phyloP scores from a whole-genome alignment of 1,140 invertebrate species.

The Drosophila gunungcola region DNA sequence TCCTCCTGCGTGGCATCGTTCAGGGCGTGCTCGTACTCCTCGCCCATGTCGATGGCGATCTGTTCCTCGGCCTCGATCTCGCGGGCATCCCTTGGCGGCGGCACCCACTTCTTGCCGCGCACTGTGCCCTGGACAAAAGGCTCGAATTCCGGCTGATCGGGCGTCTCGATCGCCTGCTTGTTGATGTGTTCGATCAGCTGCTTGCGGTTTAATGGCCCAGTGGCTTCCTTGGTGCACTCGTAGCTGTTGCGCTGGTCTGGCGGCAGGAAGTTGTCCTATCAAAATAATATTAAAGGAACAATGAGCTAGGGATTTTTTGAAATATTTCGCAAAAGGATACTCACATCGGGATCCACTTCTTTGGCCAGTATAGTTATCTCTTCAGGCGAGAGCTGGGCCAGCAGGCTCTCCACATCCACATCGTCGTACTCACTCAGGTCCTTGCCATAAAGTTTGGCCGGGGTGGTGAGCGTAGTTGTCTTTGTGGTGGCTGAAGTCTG shows the following conservation, averaged over 20 bases:
- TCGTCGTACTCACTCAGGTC: conserved; percentile 97
- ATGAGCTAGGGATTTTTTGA: too few relatives aligned
- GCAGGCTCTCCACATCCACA: conserved; percentile 98
- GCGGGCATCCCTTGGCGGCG: conserved; percentile 93
- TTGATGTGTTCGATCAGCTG: conserved; percentile 99
- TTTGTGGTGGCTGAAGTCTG: conserved; percentile 93
- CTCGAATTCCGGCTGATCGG: conserved; percentile 98
- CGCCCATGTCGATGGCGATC: conserved; percentile 96
- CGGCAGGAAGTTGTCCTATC: conserved; percentile 95
- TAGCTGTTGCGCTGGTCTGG: conserved; percentile 98
- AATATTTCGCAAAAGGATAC: conserved; percentile 64
- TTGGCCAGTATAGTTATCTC: conserved; percentile 98
- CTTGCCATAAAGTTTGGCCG: conserved; percentile 95
- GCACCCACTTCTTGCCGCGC: conserved; percentile 97
- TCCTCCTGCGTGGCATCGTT: conserved; percentile 97
- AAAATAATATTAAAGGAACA: too few relatives aligned
- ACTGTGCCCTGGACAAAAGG: conserved; percentile 95
- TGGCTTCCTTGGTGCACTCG: conserved; percentile 97
- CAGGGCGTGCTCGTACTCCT: conserved; percentile 98
- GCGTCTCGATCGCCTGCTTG: conserved; percentile 98
- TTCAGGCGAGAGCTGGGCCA: conserved; percentile 96
- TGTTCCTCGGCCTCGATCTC: conserved; percentile 94
- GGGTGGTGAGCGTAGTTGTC: conserved; percentile 94
- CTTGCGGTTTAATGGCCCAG: conserved; percentile 97
- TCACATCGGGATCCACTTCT: conserved; percentile 99